Percentiles rank a stretch among this genome's conserved stretches.
These are phyloP conservation scores for Acanthiza pusilla DNA, from an alignment of 2,797 vertebrate species.

Conservation along the genomic window DNA sequence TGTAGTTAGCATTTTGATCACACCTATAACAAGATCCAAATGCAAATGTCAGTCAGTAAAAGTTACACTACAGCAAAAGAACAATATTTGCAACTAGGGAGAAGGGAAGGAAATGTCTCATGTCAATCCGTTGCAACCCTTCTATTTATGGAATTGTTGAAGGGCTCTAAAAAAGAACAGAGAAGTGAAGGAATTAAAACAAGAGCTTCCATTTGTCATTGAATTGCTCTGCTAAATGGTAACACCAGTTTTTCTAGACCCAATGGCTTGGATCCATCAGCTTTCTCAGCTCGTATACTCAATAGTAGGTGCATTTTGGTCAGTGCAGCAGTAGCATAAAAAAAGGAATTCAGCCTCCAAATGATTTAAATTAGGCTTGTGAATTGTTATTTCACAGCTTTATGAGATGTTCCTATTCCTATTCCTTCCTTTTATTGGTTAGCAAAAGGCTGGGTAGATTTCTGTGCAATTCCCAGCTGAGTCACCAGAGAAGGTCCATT, in stretches of 20 bases:
- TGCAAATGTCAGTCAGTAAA: not conserved
- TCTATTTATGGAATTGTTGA: not conserved
- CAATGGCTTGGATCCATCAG: not conserved
- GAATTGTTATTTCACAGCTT: slow-evolving; percentile 55
- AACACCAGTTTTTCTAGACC: slow-evolving; percentile 12
- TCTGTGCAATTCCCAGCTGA: slow-evolving; percentile 46
- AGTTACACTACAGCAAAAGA: not conserved
- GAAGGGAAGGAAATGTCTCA: not conserved
- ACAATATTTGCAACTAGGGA: not conserved
- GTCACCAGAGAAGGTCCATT: not conserved
- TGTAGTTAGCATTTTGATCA: not conserved
- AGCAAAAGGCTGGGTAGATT: slow-evolving; percentile 43
- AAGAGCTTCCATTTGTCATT: not conserved
- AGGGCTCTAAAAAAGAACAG: not conserved
- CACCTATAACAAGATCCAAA: not conserved
- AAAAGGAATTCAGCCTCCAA: slow-evolving; percentile 9
- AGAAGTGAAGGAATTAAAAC: slow-evolving; percentile 22
- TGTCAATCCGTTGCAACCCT: not conserved
- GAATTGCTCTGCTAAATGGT: slow-evolving; percentile 32
- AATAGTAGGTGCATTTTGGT: slow-evolving; percentile 24
- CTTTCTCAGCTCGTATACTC: slow-evolving; percentile 5
- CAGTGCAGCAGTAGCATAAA: slow-evolving; percentile 36
- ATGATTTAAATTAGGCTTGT: slow-evolving; percentile 42
- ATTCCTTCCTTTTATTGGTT: slow-evolving; percentile 50
- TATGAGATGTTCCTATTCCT: slow-evolving; percentile 13